phyloP scores from a whole-genome alignment of 2,888 invertebrate species.

The Oxystoma pomonae region DNA sequence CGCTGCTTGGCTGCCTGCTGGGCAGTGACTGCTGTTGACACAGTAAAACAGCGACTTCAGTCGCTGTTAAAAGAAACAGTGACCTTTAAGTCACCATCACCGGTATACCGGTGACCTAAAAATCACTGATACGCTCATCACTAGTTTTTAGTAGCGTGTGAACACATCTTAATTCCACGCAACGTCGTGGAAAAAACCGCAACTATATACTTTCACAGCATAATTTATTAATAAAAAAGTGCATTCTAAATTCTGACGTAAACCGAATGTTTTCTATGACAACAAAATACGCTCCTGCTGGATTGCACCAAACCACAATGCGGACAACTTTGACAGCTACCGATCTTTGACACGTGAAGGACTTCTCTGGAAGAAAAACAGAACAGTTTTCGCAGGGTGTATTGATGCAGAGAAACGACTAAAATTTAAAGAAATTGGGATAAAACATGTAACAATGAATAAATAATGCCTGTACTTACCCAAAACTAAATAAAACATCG shows the following conservation, averaged over 20 bases:
- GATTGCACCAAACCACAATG: conserved; percentile 14
- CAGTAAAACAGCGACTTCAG: too few relatives aligned
- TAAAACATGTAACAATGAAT: background rate
- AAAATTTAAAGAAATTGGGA: background rate
- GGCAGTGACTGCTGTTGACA: too few relatives aligned
- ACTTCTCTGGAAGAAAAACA: conserved; percentile 19
- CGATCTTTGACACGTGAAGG: conserved; percentile 14
- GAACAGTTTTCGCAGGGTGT: conserved; percentile 2
- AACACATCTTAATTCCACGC: too few relatives aligned
- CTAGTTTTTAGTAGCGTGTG: too few relatives aligned
- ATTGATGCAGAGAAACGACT: conserved; percentile 12
- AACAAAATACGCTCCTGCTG: conserved; percentile 14
- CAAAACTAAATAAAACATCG: background rate
- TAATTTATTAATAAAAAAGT: too few relatives aligned
- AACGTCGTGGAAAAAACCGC: too few relatives aligned
- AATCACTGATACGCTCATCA: too few relatives aligned
- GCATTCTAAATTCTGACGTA: conserved; percentile 19
- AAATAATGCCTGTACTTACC: background rate
- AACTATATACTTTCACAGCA: too few relatives aligned
- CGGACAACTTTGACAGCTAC: conserved; percentile 11
- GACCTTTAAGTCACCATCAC: too few relatives aligned
- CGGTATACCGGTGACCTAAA: too few relatives aligned
- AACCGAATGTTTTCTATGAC: conserved; percentile 19
- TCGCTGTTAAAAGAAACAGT: too few relatives aligned
- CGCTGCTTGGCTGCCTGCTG: too few relatives aligned